Percentiles rank a stretch among this genome's conserved stretches.
Evolutionary conservation across 2,888 invertebrate species (phyloP).

Genomic region (Eulithis prunata): DNA sequence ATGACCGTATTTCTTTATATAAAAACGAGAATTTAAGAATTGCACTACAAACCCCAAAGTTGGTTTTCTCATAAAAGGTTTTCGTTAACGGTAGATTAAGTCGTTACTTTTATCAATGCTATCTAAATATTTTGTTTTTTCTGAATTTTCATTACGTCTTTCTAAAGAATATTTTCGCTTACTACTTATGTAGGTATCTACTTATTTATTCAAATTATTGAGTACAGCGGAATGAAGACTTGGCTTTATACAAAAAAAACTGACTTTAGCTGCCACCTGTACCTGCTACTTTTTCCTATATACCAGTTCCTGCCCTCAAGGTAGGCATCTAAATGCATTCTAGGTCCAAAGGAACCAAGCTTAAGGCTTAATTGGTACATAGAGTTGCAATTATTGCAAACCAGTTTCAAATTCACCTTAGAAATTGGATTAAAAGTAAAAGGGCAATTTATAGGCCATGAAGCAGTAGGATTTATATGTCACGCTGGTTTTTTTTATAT

Average conservation of each 20-base stretch:
- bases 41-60: too few relatives aligned
- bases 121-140: too few relatives aligned
- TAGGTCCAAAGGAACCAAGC: conserved; percentile 13
- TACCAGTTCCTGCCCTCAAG: conserved; percentile 19
- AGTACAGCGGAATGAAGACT: background rate
- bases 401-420: conserved; percentile 15
- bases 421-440: conserved; percentile 22
- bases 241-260: background rate
- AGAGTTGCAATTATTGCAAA: conserved; percentile 15
- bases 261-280: background rate
- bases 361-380: conserved; percentile 11
- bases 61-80: too few relatives aligned
- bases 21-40: too few relatives aligned
- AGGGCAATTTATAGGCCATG: conserved; percentile 3
- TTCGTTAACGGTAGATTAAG: too few relatives aligned
- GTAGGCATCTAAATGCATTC: conserved; percentile 18
- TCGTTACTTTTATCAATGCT: too few relatives aligned
- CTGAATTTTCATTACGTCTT: too few relatives aligned
- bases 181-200: background rate
- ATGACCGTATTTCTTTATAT: too few relatives aligned
- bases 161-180: background rate
- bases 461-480: background rate
- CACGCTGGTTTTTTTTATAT: background rate
- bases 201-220: too few relatives aligned
- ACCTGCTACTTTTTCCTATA: background rate